Evolutionary conservation across 2,797 vertebrate genomes (phyloP), one percentile per base, ranked within the genome.

Genomic region (Acanthurus lineatus): DNA sequence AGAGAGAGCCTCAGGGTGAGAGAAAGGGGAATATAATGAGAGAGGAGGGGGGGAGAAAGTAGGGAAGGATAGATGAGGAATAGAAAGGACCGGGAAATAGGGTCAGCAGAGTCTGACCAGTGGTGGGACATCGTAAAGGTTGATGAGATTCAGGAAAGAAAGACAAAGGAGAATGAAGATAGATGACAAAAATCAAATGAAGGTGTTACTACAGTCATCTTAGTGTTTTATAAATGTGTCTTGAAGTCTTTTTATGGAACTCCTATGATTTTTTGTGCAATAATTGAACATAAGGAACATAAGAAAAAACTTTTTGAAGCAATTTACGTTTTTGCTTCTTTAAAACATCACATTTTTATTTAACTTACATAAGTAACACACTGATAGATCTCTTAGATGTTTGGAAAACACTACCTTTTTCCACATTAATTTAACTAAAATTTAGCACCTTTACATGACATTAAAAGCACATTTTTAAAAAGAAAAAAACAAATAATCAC

Each of bases 1-100:
- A 48, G 7, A 28, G 51, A 73, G 68, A 67, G 89, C 88, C 88
- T 86, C 67, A 6, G 89, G 86, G 79, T 22, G 59, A 89, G 69
- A 82, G 75, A 59, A 85, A 78, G 56, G 77, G 74, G 71, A 76
- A 73, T 69, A 80, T 68, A 91, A 85, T 77, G 82, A 32, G 28
- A 25, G 25, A 25, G 25, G 3, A 32, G 42, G 69, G 57, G 73
- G 71, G 64, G 22, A 61, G 1, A 22, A 47, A 25, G 28, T 3
- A 32, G 28, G 28, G 28, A 32, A 32, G 28, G 2, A 71, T 67
- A 62, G 81, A 62, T 11, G 49, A 61, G 73, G 57, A 72, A 62
- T 22, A 9, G 65, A 73, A 49, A 81, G 59, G 78, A 74, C 9
- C 12, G 25, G n/a, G 58, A 76, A 81, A 79, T 15, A 76, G 66